Evolutionary conservation across 1,140 invertebrate genomes (phyloP).

Genomic region (Coboldia fuscipes): DNA sequence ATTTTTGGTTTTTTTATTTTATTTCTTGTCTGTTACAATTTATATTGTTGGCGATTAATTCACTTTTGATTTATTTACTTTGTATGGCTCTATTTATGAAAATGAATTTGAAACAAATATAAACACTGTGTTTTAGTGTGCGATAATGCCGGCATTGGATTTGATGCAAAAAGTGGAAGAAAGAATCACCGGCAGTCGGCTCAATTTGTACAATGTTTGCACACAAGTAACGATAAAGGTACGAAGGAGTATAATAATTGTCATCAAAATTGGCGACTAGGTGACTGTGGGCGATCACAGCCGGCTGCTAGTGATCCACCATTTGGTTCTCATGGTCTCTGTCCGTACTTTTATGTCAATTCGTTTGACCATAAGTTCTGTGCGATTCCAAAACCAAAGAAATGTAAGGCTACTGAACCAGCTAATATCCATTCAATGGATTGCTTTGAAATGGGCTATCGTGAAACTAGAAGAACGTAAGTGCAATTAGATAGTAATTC

Average conservation of each 20-base stretch:
- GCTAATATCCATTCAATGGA: no score
- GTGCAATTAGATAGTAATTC: no score
- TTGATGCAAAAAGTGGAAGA: slow-evolving; percentile 10
- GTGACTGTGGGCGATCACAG: slow-evolving; percentile 14
- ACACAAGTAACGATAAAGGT: slow-evolving; percentile 16
- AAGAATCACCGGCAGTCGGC: slow-evolving; percentile 13
- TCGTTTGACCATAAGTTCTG: slow-evolving; percentile 17
- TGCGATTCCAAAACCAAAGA: slow-evolving; percentile 4
- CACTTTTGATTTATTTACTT: no score
- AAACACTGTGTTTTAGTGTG: slow-evolving; percentile 9
- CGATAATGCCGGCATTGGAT: slow-evolving; percentile 19
- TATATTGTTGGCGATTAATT: no score
- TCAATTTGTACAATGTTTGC: slow-evolving; percentile 16
- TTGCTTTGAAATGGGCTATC: no score
- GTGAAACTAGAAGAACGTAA: no score
- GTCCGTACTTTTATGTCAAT: slow-evolving; percentile 16
- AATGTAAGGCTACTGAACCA: no score
- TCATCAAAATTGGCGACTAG: slow-evolving; percentile 16
- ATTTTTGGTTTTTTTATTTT: not conserved
- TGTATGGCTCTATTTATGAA: no score
- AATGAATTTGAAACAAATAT: no score
- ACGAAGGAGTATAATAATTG: slow-evolving; percentile 13
- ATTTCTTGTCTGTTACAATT: no score
- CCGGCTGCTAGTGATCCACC: slow-evolving; percentile 12
- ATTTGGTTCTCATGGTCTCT: slow-evolving; percentile 16